Evolutionary conservation across 2,113 vertebrate genomes (phyloP).

Genomic region (Anthoscopus minutus): DNA sequence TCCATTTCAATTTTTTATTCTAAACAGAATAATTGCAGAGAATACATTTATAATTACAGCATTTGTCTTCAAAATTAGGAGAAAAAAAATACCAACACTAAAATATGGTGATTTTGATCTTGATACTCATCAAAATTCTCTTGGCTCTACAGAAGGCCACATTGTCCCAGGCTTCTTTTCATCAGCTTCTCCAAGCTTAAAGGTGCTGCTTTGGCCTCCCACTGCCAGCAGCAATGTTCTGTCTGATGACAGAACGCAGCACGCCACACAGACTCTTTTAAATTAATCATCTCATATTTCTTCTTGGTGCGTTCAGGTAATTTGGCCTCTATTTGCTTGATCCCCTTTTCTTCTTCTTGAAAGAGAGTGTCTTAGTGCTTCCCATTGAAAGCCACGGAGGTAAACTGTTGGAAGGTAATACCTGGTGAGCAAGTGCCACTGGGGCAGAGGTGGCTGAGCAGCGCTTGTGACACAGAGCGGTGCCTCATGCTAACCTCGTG

Average conservation of each 20-base stretch:
- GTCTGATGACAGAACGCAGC: background rate
- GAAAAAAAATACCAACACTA: background rate
- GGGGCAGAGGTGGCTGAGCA: background rate
- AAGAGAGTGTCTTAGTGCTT: background rate
- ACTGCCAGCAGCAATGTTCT: rapidly evolving
- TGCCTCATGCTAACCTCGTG: background rate
- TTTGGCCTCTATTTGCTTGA: background rate
- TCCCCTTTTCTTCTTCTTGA: background rate
- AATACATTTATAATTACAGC: background rate
- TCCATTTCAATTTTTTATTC: background rate
- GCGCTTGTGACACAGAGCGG: background rate
- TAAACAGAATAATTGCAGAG: background rate
- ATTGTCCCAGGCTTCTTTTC: background rate
- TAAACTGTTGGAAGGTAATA: background rate
- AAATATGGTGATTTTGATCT: background rate
- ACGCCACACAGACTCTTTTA: rapidly evolving
- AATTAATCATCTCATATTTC: background rate
- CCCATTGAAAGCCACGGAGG: background rate
- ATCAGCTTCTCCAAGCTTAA: background rate
- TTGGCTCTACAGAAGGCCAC: background rate
- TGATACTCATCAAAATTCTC: background rate
- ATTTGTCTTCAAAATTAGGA: background rate
- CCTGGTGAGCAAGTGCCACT: background rate
- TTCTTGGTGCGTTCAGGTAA: background rate
- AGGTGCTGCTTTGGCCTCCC: background rate